phyloP scores from a whole-genome alignment of 2,888 invertebrate species.

The Micropterix aruncella region DNA sequence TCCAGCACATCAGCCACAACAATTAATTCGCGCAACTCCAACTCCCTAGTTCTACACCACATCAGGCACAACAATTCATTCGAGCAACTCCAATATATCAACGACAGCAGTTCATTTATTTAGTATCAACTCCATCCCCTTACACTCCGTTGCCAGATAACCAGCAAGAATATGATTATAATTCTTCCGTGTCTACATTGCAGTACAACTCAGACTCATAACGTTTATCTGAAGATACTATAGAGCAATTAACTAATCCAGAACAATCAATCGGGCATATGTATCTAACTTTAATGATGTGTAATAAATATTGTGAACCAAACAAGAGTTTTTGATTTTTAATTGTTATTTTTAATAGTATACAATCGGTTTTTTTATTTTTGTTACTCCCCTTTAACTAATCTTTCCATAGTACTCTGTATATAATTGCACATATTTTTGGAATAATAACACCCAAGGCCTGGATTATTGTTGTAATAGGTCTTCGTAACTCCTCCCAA shows the following conservation, averaged over 20 bases:
- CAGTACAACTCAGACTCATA: background rate
- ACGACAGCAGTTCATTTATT: background rate
- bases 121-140: background rate
- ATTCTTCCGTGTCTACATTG: too few relatives aligned
- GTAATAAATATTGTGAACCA: background rate
- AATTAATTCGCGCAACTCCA: too few relatives aligned
- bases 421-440: too few relatives aligned
- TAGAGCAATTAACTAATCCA: background rate
- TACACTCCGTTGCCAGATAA: background rate
- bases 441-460: too few relatives aligned
- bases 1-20: too few relatives aligned
- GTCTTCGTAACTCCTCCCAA: too few relatives aligned
- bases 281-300: conserved; percentile 1
- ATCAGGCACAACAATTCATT: too few relatives aligned
- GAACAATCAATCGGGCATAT: background rate
- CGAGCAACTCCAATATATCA: background rate
- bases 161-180: background rate
- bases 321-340: too few relatives aligned
- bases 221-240: background rate
- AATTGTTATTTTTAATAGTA: too few relatives aligned
- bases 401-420: conserved; percentile 3
- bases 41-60: too few relatives aligned
- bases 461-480: too few relatives aligned
- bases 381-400: conserved; percentile 1
- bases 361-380: too few relatives aligned